A percentile compares a stretch with the other conserved stretches of the same genome.
Conservation (phyloP, 2,888 invertebrate genomes). For the Apotomis betuletana region DNA sequence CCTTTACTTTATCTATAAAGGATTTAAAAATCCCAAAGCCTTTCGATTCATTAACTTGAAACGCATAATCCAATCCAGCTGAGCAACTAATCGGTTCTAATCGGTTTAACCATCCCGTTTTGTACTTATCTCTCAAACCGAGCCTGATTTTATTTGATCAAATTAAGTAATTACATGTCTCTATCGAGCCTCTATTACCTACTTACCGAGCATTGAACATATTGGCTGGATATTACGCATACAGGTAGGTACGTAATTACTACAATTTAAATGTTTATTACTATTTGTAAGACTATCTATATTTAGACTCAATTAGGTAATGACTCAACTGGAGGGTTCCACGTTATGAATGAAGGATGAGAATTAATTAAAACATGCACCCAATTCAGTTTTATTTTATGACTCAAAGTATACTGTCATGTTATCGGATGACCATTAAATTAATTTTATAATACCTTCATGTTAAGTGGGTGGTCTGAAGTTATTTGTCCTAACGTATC, state of each 20-base stretch:
- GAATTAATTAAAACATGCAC: slow-evolving; percentile 6
- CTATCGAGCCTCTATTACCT: slow-evolving; percentile 1
- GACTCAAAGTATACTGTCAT: not conserved
- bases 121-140: not conserved
- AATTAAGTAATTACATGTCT: slow-evolving; percentile 17
- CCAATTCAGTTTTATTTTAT: slow-evolving; percentile 7
- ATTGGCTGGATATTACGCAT: slow-evolving; percentile 10
- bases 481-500: slow-evolving; percentile 47
- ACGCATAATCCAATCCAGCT: not conserved
- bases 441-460: slow-evolving; percentile 20
- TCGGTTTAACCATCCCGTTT: not conserved
- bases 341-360: slow-evolving; percentile 20
- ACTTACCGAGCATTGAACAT: slow-evolving; percentile 15
- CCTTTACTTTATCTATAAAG: not conserved
- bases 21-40: not conserved
- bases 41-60: not conserved
- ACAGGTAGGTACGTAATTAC: slow-evolving; percentile 17
- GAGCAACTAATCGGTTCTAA: not conserved
- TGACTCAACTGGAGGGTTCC: slow-evolving; percentile 28
- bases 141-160: not conserved
- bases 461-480: slow-evolving; percentile 35
- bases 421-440: slow-evolving; percentile 21
- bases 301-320: slow-evolving; percentile 23
- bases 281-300: slow-evolving; percentile 12
- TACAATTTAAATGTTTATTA: slow-evolving; percentile 27